A percentile compares a stretch with the other conserved stretches of the same genome.
Conservation (phyloP, 2,113 vertebrate genomes). For the Cyprinodon variegatus region DNA sequence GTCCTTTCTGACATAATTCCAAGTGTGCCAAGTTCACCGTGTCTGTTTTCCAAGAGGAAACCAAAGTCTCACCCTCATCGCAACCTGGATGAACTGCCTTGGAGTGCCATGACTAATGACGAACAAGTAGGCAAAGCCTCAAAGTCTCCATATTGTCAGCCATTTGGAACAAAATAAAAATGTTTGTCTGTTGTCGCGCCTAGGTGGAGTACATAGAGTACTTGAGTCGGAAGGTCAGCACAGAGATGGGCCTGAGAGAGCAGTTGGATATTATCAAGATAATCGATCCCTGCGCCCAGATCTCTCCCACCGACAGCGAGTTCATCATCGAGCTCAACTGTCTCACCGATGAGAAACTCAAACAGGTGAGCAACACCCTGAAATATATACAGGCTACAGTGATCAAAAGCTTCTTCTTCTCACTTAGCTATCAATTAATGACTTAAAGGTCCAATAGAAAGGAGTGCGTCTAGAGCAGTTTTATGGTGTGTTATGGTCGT, state of each 20-base stretch:
- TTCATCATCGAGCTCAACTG: slow-evolving; percentile 99
- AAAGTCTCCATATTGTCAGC: neutral
- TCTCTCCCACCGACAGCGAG: slow-evolving; percentile 98
- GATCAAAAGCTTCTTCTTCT: too few species aligned
- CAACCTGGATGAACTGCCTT: slow-evolving; percentile 96
- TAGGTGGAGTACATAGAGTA: slow-evolving; percentile 99
- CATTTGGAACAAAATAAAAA: neutral
- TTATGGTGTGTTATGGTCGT: too few species aligned
- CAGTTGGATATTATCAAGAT: slow-evolving; percentile 99
- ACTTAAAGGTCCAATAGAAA: too few species aligned
- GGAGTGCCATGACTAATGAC: slow-evolving; percentile 98
- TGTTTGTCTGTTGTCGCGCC: neutral
- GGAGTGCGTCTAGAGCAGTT: too few species aligned
- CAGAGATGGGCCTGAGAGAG: slow-evolving; percentile 97
- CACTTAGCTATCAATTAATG: too few species aligned
- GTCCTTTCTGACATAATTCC: slow-evolving; percentile 97
- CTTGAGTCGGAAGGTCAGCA: slow-evolving; percentile 97
- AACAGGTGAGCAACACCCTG: slow-evolving; percentile 84
- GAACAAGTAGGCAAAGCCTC: slow-evolving; percentile 83
- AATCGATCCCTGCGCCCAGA: slow-evolving; percentile 96
- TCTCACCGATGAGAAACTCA: slow-evolving; percentile 97
- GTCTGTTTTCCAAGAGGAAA: slow-evolving; percentile 92
- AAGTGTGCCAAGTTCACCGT: slow-evolving; percentile 95
- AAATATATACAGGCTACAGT: neutral
- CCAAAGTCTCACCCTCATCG: slow-evolving; percentile 84